Conservation (phyloP, 2,797 vertebrate genomes). For the Heteromormyrus szaboi region DNA sequence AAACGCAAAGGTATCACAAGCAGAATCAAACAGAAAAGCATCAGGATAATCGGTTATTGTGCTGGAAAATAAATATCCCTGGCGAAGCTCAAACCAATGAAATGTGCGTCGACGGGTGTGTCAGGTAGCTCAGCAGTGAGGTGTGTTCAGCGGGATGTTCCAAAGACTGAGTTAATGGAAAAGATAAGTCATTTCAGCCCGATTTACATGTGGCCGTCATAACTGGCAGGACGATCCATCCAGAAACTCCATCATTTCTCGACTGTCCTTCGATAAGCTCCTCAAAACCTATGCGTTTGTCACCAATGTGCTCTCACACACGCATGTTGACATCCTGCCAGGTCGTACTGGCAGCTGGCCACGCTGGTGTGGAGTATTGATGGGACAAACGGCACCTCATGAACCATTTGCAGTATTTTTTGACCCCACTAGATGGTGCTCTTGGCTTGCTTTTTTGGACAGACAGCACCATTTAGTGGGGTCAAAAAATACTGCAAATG, state of each 20-base stretch:
- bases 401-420: neutral
- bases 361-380: neutral
- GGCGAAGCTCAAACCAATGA: neutral
- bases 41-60: neutral
- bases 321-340: slow-evolving; percentile 27
- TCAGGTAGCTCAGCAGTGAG: slow-evolving; percentile 29
- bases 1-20: neutral
- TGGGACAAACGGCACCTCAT: neutral
- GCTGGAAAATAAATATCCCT: neutral
- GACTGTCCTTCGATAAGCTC: slow-evolving; percentile 38
- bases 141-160: slow-evolving; percentile 40
- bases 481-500: too few species aligned
- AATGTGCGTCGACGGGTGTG: neutral
- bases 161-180: slow-evolving; percentile 41
- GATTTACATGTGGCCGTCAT: slow-evolving; percentile 52
- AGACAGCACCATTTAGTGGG: neutral
- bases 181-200: slow-evolving; percentile 47
- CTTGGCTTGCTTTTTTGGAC: neutral
- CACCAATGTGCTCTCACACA: slow-evolving; percentile 32
- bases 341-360: neutral
- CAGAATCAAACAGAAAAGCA: neutral
- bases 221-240: slow-evolving; percentile 45
- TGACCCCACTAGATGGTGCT: neutral
- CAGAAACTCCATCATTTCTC: slow-evolving; percentile 52
- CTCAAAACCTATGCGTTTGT: slow-evolving; percentile 47